Evolutionary conservation across 2,797 vertebrate genomes (phyloP).

Genomic region (Syncerus caffer): DNA sequence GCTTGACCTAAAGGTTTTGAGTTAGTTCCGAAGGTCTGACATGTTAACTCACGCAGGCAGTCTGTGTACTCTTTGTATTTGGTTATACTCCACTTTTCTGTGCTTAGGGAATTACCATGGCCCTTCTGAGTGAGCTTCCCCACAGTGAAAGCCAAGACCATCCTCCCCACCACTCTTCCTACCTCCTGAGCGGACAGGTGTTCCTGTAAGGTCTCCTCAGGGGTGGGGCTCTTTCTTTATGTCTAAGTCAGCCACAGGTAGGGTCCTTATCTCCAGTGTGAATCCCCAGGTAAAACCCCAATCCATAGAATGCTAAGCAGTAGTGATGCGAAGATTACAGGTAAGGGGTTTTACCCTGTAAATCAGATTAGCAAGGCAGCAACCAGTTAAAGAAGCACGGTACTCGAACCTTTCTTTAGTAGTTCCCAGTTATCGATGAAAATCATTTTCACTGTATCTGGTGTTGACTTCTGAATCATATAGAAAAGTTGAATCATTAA

Average conservation of each 20-base stretch:
- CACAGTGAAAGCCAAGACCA: accelerated
- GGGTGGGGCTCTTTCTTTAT: background rate
- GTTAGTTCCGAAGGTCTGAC: slow-evolving; percentile 38
- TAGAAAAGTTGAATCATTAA: background rate
- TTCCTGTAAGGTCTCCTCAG: background rate
- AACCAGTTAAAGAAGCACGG: accelerated
- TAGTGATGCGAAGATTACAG: accelerated
- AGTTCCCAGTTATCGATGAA: background rate
- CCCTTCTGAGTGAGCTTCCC: accelerated
- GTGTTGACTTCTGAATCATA: background rate
- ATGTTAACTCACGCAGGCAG: background rate
- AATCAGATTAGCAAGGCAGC: background rate
- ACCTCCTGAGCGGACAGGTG: background rate
- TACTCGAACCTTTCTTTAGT: too few relatives aligned
- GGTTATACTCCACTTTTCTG: accelerated
- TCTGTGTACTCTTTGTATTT: background rate
- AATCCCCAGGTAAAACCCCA: background rate
- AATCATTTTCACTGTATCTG: background rate
- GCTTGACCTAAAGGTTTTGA: slow-evolving; percentile 63
- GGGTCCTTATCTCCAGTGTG: background rate
- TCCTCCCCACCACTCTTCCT: accelerated
- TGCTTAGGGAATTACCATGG: background rate
- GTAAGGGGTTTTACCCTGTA: background rate
- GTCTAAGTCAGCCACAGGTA: background rate
- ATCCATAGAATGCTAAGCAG: background rate